These are phyloP conservation scores for Cygnus buccinator DNA, from an alignment of 2,113 vertebrate genomes.

Conservation along the genomic window DNA sequence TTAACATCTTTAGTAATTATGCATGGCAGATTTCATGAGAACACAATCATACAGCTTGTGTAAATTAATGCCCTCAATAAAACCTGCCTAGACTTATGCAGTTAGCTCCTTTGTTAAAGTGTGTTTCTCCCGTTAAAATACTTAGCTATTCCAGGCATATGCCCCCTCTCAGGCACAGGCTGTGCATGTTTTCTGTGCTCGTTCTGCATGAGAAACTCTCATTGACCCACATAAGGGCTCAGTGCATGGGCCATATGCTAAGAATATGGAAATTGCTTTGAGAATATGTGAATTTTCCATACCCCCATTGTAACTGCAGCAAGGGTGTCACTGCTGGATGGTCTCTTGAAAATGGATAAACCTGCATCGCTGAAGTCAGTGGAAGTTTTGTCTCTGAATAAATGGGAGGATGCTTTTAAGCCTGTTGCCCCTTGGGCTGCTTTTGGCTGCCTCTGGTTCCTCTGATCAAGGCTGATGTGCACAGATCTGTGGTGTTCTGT, in stretches of 20 bases:
- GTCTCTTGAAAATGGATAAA: neutral
- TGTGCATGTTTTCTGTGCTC: slow-evolving; percentile 10
- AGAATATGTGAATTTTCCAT: slow-evolving; percentile 2
- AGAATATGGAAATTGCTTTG: slow-evolving; percentile 37
- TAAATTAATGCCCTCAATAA: slow-evolving; percentile 53
- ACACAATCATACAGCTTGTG: slow-evolving; percentile 64
- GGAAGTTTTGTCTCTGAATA: neutral
- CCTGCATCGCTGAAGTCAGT: neutral
- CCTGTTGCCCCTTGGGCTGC: neutral
- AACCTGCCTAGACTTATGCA: slow-evolving; percentile 18
- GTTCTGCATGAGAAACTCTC: slow-evolving; percentile 64
- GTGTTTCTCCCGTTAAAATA: slow-evolving; percentile 36
- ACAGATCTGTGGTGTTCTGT: neutral
- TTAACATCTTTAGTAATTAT: slow-evolving; percentile 68
- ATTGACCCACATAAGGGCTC: slow-evolving; percentile 55
- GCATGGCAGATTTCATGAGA: slow-evolving; percentile 56
- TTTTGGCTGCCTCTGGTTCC: neutral
- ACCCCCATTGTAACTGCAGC: neutral
- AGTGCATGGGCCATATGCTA: neutral
- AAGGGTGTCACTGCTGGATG: neutral
- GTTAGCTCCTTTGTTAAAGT: slow-evolving; percentile 31
- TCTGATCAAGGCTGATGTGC: neutral
- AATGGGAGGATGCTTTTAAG: neutral
- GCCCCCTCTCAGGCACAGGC: slow-evolving; percentile 33
- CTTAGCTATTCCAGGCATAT: slow-evolving; percentile 46